Base-by-base conservation (phyloP, 2,797 vertebrate genomes). In the Sphenopsis melanotis region DNA sequence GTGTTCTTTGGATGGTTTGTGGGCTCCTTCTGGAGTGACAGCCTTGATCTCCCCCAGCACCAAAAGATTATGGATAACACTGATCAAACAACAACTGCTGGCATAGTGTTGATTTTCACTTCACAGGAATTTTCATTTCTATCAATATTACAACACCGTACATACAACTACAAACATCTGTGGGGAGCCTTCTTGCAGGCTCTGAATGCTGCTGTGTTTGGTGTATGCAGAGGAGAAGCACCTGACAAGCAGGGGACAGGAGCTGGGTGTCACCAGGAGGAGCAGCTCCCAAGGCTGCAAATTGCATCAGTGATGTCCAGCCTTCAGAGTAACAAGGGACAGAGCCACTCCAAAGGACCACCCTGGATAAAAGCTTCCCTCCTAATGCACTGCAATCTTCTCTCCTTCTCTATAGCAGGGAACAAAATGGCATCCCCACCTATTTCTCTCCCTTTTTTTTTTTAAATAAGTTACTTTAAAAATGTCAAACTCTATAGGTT, bases 311-410 rank as follows among this genome's bases (percentile, higher is more conserved):
- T 11, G 81, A 78, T 69, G 64, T 42, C 60, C 36, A 41, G 47
- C 69, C 57, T 83, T 32, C 34, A 59, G 61, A 72, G 53, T 18
- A 49, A n/a, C 30, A 7, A 11, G 42, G 64, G 76, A 70, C 0
- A 91, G 46, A 55, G 55, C 20, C 44, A 15, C 59, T 37, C 64
- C 52, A 53, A 80, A 64, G 36, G 19, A 41, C 56, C 84, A 70
- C 14, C 57, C 27, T 34, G 12, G 72, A 57, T 74, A 71, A 95
- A 92, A 95, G 68, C 72, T 71, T 37, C 72, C 63, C 27, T 78
- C 50, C 53, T 87, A 83, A 87, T 81, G 81, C 55, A 75, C 26
- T 44, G 50, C 41, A 91, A 93, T 94, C 63, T 95, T 89, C 61
- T 75, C 36, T 78, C 26, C 75, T 69, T 55, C 86, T 68, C 9